These are phyloP conservation scores for Heteractis magnifica DNA, from an alignment of 92 coral and sea anemone species.

Conservation along the genomic window DNA sequence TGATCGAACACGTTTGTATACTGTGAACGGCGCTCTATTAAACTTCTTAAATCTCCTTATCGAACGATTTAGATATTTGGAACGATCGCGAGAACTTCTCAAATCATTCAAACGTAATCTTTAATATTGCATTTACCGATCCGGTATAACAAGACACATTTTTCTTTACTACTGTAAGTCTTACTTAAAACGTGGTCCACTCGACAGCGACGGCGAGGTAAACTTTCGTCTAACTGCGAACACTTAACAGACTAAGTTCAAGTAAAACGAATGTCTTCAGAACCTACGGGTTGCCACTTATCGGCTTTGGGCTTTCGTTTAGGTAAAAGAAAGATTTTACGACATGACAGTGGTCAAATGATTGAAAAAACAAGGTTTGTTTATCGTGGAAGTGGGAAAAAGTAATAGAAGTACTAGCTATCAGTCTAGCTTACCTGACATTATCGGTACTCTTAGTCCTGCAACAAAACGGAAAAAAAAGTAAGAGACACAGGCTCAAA, in stretches of 20 bases:
- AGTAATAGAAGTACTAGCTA: background rate
- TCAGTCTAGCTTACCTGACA: slow-evolving; percentile 35
- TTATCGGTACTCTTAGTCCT: slow-evolving; percentile 47
- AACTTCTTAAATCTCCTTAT: background rate
- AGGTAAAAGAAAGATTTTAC: background rate
- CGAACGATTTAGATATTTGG: background rate
- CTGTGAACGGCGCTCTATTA: background rate
- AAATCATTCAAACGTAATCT: background rate
- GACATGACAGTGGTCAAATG: background rate
- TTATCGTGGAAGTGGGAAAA: background rate
- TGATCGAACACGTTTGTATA: background rate
- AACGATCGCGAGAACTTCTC: background rate
- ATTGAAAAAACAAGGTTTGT: background rate
- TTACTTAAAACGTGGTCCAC: background rate
- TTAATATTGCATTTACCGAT: background rate
- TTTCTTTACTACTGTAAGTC: background rate
- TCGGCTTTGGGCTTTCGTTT: background rate
- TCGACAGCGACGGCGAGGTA: background rate
- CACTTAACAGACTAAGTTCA: background rate
- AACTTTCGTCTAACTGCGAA: slow-evolving; percentile 5
- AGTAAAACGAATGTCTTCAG: background rate
- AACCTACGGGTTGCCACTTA: background rate
- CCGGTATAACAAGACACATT: background rate
- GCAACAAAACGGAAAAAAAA: slow-evolving; percentile 19
- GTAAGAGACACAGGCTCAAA: background rate